Conservation (phyloP, 2,888 invertebrate species). For the Julus scandinavius region DNA sequence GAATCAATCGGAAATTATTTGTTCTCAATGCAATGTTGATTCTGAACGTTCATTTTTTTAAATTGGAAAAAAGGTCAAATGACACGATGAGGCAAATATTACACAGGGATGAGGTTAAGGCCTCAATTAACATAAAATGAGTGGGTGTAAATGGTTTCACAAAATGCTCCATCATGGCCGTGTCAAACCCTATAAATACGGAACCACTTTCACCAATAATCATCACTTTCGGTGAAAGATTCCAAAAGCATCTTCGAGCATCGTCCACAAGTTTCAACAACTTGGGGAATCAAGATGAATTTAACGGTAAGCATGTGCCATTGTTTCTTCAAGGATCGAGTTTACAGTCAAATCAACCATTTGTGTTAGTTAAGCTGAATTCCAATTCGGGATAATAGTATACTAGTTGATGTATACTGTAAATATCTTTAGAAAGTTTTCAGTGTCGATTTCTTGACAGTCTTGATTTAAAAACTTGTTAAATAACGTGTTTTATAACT, state of each 20-base stretch:
- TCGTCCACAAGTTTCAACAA: neutral
- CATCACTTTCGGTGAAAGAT: neutral
- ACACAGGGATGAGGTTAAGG: neutral
- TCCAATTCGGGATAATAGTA: no score
- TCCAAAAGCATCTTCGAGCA: neutral
- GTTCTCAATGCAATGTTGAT: neutral
- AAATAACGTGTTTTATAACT: no score
- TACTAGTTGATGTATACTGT: no score
- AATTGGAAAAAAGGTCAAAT: neutral
- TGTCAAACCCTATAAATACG: neutral
- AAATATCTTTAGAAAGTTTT: no score
- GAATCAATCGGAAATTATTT: neutral
- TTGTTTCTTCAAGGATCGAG: neutral
- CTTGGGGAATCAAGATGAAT: neutral
- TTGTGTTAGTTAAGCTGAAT: no score
- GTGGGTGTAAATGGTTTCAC: neutral
- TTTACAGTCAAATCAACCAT: no score
- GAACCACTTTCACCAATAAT: neutral
- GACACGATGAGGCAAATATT: neutral
- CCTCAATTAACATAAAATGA: neutral
- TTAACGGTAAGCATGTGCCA: neutral
- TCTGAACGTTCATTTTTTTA: neutral
- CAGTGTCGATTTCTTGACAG: no score
- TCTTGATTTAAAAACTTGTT: no score
- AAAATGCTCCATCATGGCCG: neutral